Evolutionary conservation across 2,797 vertebrate species (phyloP).

Genomic region (Pipistrellus kuhlii): DNA sequence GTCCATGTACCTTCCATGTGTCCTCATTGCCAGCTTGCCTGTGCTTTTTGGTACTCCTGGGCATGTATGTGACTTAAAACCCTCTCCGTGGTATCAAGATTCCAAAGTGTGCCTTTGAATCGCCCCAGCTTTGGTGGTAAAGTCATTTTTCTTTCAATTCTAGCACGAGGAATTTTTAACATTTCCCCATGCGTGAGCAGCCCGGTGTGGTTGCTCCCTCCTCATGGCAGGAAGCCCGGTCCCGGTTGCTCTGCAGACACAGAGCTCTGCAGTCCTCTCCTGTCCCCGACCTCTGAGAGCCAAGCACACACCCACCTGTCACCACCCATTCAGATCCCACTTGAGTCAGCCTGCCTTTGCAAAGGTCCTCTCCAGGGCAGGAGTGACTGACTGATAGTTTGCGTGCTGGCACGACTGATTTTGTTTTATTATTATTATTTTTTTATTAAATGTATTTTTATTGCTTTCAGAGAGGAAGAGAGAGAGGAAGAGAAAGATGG

Average conservation of each 20-base stretch:
- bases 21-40: rapidly evolving
- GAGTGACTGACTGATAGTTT: rapidly evolving
- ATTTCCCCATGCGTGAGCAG: rapidly evolving
- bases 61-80: not conserved
- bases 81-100: not conserved
- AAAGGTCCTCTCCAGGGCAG: not conserved
- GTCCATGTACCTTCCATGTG: too few relatives aligned
- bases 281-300: not conserved
- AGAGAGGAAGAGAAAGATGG: too few relatives aligned
- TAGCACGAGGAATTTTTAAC: not conserved
- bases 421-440: too few relatives aligned
- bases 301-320: rapidly evolving
- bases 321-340: rapidly evolving
- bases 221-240: not conserved
- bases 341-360: not conserved
- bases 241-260: too few relatives aligned
- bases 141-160: not conserved
- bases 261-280: too few relatives aligned
- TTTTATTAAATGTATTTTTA: not conserved
- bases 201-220: not conserved
- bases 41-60: not conserved
- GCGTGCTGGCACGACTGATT: not conserved
- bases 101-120: not conserved
- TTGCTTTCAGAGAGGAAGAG: too few relatives aligned
- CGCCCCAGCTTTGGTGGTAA: not conserved